phyloP scores from a whole-genome alignment of 2,797 vertebrate genomes.

The Coregonus ussuriensis region DNA sequence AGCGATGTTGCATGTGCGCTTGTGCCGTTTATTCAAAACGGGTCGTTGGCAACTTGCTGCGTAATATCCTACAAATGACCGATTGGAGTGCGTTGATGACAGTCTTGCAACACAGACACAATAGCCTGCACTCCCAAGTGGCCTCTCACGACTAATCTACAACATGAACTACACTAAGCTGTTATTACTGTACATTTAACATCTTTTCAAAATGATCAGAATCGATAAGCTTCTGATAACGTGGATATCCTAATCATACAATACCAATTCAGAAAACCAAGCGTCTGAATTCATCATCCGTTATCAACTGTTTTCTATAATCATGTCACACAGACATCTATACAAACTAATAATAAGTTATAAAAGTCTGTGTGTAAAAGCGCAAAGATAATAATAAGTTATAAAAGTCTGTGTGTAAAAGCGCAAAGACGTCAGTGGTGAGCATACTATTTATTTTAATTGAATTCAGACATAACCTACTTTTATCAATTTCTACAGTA shows the following conservation, averaged over 20 bases:
- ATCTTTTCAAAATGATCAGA: not conserved
- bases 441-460: not conserved
- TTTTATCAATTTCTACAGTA: not conserved
- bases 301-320: not conserved
- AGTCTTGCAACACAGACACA: not conserved
- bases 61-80: slow-evolving; percentile 1
- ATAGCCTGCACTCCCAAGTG: not conserved
- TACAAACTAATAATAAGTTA: not conserved
- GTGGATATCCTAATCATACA: not conserved
- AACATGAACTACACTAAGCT: not conserved
- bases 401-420: too few species aligned
- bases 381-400: not conserved
- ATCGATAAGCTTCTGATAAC: not conserved
- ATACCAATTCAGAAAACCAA: not conserved
- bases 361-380: too few species aligned
- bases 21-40: not conserved
- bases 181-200: not conserved
- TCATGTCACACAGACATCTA: not conserved
- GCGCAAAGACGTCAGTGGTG: too few species aligned
- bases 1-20: slow-evolving; percentile 21
- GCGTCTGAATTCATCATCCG: not conserved
- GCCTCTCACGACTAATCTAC: not conserved
- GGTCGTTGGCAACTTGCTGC: not conserved
- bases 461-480: not conserved
- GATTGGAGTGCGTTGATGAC: not conserved